Percentiles rank a stretch among this genome's conserved stretches.
phyloP scores from a whole-genome alignment of 2,888 invertebrate genomes.

The Ceramica pisi region DNA sequence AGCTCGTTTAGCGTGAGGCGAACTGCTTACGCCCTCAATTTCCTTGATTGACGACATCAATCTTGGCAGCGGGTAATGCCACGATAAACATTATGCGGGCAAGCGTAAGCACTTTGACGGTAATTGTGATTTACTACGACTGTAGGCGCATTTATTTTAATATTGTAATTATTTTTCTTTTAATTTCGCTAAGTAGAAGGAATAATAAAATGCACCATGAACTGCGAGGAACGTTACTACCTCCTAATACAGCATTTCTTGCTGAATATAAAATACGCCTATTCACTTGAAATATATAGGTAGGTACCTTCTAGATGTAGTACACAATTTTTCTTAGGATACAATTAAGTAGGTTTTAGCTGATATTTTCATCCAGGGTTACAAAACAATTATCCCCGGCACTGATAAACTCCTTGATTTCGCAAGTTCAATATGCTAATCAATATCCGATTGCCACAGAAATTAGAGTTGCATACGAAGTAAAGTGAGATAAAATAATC shows the following conservation, averaged over 20 bases:
- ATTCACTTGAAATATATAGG: no score
- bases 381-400: neutral
- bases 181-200: neutral
- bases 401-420: neutral
- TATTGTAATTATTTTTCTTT: neutral
- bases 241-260: no score
- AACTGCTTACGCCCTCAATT: conserved; percentile 58
- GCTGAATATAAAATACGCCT: no score
- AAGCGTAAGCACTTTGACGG: conserved; percentile 37
- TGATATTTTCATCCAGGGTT: no score
- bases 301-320: rapidly evolving
- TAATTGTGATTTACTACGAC: conserved; percentile 46
- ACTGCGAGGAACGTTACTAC: neutral
- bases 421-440: neutral
- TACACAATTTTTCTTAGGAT: neutral
- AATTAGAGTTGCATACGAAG: neutral
- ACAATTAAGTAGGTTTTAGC: no score
- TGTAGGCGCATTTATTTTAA: conserved; percentile 11
- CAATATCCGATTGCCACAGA: neutral
- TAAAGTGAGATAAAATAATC: neutral
- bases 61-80: conserved; percentile 44
- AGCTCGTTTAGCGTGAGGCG: conserved; percentile 54
- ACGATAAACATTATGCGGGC: conserved; percentile 41
- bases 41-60: conserved; percentile 61
- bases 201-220: neutral